phyloP scores from a whole-genome alignment of 2,797 vertebrate genomes.

The Triplophysa yarkandensis region DNA sequence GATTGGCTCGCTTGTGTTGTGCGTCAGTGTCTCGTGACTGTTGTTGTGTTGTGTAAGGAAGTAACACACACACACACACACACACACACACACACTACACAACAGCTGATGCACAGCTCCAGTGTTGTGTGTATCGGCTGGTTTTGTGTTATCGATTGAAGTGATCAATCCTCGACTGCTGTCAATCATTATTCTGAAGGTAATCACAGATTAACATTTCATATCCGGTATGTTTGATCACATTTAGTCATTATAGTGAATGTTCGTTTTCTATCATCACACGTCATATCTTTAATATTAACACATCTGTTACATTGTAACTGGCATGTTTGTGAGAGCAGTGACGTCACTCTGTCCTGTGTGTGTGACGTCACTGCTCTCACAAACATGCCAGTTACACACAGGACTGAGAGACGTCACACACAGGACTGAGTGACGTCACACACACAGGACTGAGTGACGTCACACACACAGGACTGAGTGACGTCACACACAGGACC shows the following conservation, averaged over 20 bases:
- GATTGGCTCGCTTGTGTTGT: conserved; percentile 20
- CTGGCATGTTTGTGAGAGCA: conserved; percentile 30
- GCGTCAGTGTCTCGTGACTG: conserved; percentile 63
- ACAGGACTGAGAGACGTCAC: conserved; percentile 15
- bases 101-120: conserved; percentile 52
- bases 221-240: no score
- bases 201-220: no score
- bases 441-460: conserved; percentile 13
- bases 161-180: no score
- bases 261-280: background rate
- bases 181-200: no score
- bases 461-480: no score
- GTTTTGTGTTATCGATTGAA: background rate
- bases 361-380: conserved; percentile 10
- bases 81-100: conserved; percentile 32
- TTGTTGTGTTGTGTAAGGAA: conserved; percentile 57
- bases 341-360: conserved; percentile 22
- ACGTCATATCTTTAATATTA: background rate
- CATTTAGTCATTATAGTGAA: no score
- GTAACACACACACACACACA: conserved; percentile 35
- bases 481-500: conserved; percentile 24
- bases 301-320: background rate
- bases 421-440: no score
- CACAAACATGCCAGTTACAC: no score
- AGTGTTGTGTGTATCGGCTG: conserved; percentile 20